Evolutionary conservation across 1,140 invertebrate species (phyloP).

Genomic region (Latrodectus geometricus): DNA sequence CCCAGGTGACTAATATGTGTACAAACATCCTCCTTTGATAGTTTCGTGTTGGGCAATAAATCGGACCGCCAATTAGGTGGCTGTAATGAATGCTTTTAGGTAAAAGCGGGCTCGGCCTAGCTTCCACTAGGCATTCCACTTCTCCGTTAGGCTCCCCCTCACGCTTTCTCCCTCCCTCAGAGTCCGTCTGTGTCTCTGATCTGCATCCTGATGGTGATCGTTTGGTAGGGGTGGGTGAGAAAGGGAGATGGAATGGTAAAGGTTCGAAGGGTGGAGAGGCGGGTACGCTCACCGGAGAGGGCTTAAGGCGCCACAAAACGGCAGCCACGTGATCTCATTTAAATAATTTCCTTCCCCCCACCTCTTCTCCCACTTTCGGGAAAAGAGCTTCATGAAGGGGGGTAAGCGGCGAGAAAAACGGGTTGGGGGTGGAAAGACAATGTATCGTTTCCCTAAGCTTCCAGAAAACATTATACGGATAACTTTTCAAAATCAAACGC

Average conservation of each 20-base stretch:
- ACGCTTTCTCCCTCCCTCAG: background rate
- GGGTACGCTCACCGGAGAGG: conserved; percentile 8
- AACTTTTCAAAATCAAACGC: conserved; percentile 61
- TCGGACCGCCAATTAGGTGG: conserved; percentile 43
- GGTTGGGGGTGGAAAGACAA: conserved; percentile 43
- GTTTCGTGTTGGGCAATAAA: conserved; percentile 47
- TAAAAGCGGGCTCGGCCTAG: background rate
- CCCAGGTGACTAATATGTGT: background rate
- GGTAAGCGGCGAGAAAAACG: background rate
- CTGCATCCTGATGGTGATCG: conserved; percentile 49
- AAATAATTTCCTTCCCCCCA: conserved; percentile 54
- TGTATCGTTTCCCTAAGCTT: conserved; percentile 55
- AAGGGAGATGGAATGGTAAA: background rate
- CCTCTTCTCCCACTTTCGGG: background rate
- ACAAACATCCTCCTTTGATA: background rate
- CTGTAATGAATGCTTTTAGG: conserved; percentile 55
- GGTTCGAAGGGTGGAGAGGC: background rate
- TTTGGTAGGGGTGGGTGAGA: conserved; percentile 2
- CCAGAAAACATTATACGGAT: conserved; percentile 59
- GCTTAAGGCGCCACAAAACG: conserved; percentile 60
- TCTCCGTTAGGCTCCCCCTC: background rate
- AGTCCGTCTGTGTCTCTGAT: conserved; percentile 4
- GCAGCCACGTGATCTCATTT: conserved; percentile 59
- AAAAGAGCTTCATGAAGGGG: no score
- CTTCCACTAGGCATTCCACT: background rate